phyloP scores from a whole-genome alignment of 2,888 invertebrate genomes.

The Elaeidobius kamerunicus region DNA sequence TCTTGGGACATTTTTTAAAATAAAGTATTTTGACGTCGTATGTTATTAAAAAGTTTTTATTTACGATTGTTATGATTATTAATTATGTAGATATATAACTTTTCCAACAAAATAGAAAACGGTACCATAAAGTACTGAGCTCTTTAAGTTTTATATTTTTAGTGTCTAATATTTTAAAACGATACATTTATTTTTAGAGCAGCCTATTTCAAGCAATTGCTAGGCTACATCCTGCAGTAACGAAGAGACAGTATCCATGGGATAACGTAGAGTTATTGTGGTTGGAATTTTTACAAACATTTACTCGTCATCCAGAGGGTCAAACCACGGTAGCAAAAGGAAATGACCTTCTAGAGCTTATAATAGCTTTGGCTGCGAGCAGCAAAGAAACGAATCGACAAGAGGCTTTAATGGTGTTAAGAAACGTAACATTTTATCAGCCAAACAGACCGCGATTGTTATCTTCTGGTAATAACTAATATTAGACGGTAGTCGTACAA shows the following conservation, averaged over 20 bases:
- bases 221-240: constrained; percentile 54
- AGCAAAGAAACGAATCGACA: constrained; percentile 41
- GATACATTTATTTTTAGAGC: constrained; percentile 47
- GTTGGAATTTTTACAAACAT: constrained; percentile 53
- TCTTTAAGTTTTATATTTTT: too few relatives aligned
- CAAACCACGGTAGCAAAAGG: constrained; percentile 53
- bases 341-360: constrained; percentile 45
- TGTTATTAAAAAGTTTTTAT: too few relatives aligned
- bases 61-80: too few relatives aligned
- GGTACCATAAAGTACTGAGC: too few relatives aligned
- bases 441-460: constrained; percentile 54
- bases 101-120: too few relatives aligned
- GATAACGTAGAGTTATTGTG: constrained; percentile 54
- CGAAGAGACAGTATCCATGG: constrained; percentile 55
- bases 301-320: constrained; percentile 55
- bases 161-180: too few relatives aligned
- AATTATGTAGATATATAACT: too few relatives aligned
- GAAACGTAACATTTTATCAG: constrained; percentile 56
- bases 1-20: not conserved
- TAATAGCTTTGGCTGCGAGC: constrained; percentile 42
- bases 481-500: too few relatives aligned
- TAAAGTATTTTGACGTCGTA: not conserved
- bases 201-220: constrained; percentile 51
- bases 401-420: constrained; percentile 52
- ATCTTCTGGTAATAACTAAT: constrained; percentile 52